Percentiles rank a stretch among this genome's conserved stretches.
Evolutionary conservation across 2,113 vertebrate species (phyloP).

Genomic region (Microtus pennsylvanicus): DNA sequence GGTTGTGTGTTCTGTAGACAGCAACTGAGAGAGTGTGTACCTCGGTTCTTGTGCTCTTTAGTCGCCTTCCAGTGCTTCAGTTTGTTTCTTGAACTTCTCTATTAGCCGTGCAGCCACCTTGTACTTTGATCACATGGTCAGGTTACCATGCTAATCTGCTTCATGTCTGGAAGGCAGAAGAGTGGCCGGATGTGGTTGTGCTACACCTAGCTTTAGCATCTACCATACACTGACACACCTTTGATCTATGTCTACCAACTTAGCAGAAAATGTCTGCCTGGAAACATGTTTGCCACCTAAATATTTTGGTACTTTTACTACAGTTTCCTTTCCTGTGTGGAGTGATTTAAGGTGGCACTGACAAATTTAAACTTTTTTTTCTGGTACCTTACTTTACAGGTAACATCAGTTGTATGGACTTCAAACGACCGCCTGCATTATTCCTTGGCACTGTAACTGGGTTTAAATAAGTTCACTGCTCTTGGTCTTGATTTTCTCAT

Average conservation of each 20-base stretch:
- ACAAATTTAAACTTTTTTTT: neutral
- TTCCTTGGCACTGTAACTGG: slow-evolving; percentile 34
- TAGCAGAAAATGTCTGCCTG: neutral
- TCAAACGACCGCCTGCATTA: slow-evolving; percentile 21
- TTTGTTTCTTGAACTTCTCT: slow-evolving; percentile 28
- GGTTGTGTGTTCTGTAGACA: neutral
- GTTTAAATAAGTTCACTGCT: neutral
- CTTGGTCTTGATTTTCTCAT: slow-evolving; percentile 29
- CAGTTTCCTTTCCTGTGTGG: neutral
- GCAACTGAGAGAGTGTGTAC: neutral
- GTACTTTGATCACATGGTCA: neutral
- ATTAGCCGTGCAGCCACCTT: neutral
- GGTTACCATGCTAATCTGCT: neutral
- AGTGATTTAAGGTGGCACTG: slow-evolving; percentile 33
- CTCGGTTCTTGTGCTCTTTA: neutral
- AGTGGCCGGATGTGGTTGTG: neutral
- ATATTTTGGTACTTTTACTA: slow-evolving; percentile 14
- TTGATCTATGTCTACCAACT: neutral
- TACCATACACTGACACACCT: neutral
- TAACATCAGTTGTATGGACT: neutral
- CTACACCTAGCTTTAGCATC: slow-evolving; percentile 7
- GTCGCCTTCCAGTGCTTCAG: neutral
- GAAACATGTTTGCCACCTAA: neutral
- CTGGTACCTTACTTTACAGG: slow-evolving; percentile 15
- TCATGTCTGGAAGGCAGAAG: slow-evolving; percentile 6